Evolutionary conservation across 2,888 invertebrate species (phyloP), one percentile per base, ranked within the genome.

Genomic region (Dynastes maya): DNA sequence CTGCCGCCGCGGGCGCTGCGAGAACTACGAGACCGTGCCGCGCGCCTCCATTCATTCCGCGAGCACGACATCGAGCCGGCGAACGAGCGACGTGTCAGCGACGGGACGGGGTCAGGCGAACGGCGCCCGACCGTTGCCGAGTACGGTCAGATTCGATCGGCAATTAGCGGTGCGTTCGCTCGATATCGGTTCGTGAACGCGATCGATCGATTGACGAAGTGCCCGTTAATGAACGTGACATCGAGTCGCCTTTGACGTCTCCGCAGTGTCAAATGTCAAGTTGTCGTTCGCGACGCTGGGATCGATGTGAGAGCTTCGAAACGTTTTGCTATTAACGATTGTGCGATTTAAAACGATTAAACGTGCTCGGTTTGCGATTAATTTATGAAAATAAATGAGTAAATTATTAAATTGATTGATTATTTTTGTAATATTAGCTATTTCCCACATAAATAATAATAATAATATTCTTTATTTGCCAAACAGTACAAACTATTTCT

Each of bases 211-310:
- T 55, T 11, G 86, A 85, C 84, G 85, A 22, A 29, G n/a, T 51
- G 29, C 68, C 13, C 65, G 37, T 85, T 84, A 85, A 84, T 83
- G 82, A 85, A 58, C 55, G 55, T 58, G 22, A 16, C 55, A 6
- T 0, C 61, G 40, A 78, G 5, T 16, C 16, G 49, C 53, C 11
- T 64, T 37, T 51, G 65, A 76, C 55, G 22, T 65, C 5, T 45
- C 13, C 27, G 64, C 29, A 29, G 64, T 49, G 75, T 64, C 64
- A 64, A 65, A 64, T 64, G 64, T 55, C 55, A 55, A 16, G n/a
- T 55, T 16, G 55, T 55, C 55, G 22, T 8, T n/a, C 1, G 55
- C 55, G 55, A 16, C 22, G 55, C 16, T 16, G 55, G 5, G 55
- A 16, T n/a, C 55, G 55, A 22, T 55, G 13, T 3, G 6, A 6